Conservation (phyloP, 2,797 vertebrate species). For the Chiroxiphia lanceolata region DNA sequence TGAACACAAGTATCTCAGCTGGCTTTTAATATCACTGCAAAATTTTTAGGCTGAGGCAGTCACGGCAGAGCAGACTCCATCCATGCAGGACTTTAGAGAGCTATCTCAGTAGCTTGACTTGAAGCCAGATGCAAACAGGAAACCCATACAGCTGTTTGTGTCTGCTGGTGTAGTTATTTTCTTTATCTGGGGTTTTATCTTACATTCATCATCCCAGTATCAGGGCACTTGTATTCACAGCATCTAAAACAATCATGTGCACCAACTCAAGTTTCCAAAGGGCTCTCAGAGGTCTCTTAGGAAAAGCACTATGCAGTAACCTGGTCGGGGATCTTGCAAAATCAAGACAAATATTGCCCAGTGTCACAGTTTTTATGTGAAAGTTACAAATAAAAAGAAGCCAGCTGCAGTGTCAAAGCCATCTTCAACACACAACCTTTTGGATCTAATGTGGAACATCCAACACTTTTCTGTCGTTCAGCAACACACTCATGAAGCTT, state of each 20-base stretch:
- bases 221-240: neutral
- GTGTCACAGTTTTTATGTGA: neutral
- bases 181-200: slow-evolving; percentile 2
- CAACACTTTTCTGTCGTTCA: neutral
- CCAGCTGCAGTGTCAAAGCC: neutral
- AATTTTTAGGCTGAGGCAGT: neutral
- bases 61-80: neutral
- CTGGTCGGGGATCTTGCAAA: neutral
- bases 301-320: neutral
- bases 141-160: slow-evolving; percentile 23
- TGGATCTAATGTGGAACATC: neutral
- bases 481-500: neutral
- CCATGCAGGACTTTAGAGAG: neutral
- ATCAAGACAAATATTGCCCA: neutral
- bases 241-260: neutral
- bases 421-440: neutral
- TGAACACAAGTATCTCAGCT: neutral
- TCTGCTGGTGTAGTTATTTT: neutral
- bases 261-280: slow-evolving; percentile 21
- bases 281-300: neutral
- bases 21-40: neutral
- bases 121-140: slow-evolving; percentile 52
- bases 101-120: slow-evolving; percentile 40
- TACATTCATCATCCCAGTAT: neutral
- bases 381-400: neutral